A percentile compares a stretch with the other conserved stretches of the same genome.
These are phyloP conservation scores for Daubentonia madagascariensis DNA, from an alignment of 2,113 vertebrate genomes.

Conservation along the genomic window DNA sequence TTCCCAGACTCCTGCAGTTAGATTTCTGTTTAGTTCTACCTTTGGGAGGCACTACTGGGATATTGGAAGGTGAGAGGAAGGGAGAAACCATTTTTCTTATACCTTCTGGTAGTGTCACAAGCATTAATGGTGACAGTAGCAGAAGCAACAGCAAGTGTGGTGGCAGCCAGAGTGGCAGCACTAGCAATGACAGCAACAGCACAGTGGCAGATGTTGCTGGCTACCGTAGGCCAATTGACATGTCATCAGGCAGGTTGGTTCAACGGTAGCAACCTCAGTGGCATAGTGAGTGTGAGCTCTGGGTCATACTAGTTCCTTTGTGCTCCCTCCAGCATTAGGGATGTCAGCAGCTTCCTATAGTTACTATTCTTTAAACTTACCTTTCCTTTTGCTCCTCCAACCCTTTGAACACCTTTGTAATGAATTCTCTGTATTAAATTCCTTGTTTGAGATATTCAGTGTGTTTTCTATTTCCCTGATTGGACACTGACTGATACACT, in stretches of 20 bases:
- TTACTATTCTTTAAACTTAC: background rate
- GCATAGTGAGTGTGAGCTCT: background rate
- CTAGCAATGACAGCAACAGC: background rate
- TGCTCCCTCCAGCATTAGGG: background rate
- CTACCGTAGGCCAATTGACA: accelerated
- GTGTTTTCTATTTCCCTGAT: background rate
- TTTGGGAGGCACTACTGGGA: background rate
- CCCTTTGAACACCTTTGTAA: background rate
- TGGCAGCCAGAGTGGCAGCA: background rate
- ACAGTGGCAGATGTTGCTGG: too few species aligned
- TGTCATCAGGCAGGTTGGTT: background rate
- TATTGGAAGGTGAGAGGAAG: background rate
- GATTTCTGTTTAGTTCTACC: background rate
- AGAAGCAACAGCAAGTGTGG: background rate
- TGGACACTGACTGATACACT: background rate
- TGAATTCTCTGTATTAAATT: background rate
- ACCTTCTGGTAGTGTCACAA: background rate
- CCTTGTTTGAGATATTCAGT: background rate
- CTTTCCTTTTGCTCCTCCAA: background rate
- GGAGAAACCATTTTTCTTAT: background rate
- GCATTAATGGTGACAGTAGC: background rate
- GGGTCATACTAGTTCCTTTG: background rate
- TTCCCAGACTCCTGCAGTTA: background rate
- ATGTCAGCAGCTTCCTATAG: background rate
- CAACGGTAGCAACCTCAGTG: background rate